phyloP scores from a whole-genome alignment of 2,888 invertebrate species.

The Pterobdella sp. region DNA sequence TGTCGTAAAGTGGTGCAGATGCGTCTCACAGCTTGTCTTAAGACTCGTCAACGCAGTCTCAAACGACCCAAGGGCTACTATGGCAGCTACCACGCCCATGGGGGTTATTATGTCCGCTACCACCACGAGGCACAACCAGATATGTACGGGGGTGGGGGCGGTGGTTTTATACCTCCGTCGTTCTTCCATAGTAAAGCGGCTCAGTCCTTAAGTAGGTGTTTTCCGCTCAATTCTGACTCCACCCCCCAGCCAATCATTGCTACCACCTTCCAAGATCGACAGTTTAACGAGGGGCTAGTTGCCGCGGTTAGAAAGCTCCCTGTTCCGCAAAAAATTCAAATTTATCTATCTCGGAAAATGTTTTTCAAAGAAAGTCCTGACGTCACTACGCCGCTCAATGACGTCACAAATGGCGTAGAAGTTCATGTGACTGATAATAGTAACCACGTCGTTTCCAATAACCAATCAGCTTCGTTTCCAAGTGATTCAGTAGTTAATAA shows the following conservation, averaged over 20 bases:
- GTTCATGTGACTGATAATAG: too few species aligned
- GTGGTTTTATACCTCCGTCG: not conserved
- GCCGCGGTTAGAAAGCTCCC: constrained; percentile 44
- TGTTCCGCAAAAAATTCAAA: constrained; percentile 46
- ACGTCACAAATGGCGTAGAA: too few species aligned
- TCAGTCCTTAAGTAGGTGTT: constrained; percentile 18
- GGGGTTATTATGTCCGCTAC: not conserved
- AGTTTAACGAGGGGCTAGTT: constrained; percentile 40
- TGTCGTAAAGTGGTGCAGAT: constrained; percentile 50
- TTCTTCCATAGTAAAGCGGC: not conserved
- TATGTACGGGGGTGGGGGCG: not conserved
- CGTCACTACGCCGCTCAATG: not conserved
- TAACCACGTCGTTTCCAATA: too few species aligned
- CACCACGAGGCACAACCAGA: not conserved
- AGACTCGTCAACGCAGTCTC: not conserved
- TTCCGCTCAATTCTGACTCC: constrained; percentile 17
- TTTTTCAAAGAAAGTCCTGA: constrained; percentile 40
- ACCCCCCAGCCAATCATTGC: not conserved
- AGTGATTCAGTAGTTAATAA: too few species aligned
- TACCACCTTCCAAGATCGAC: not conserved
- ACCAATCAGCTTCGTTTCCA: too few species aligned
- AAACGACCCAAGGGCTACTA: not conserved
- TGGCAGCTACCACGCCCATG: not conserved
- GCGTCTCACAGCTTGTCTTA: constrained; percentile 37
- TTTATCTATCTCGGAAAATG: constrained; percentile 45